Evolutionary conservation across 1,140 invertebrate species (phyloP), one percentile per base, ranked within the genome.

Genomic region (Procambarus virginalis): DNA sequence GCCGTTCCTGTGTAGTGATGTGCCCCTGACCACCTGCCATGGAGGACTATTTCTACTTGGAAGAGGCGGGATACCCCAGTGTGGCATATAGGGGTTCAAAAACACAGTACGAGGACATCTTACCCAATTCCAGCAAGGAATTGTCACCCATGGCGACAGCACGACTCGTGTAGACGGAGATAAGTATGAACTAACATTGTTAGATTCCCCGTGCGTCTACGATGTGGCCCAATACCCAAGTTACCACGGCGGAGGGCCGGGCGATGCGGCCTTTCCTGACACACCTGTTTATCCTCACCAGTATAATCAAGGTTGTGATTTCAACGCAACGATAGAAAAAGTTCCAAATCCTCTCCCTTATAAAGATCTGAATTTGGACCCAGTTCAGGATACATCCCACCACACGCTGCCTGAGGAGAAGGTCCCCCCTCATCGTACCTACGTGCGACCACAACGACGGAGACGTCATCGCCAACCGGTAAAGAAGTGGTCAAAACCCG

Each of bases 401-500:
- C 76, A 79, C 12, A 64, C 73, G 3, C 51, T 76, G 5, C 46
- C 83, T 5, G 83, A 90, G 48, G 84, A 86, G 22, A 90, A 90
- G 55, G 83, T 90, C 22, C 83, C 83, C 17, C 89, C 82, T 46
- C 89, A 90, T 77, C 70, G 89, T 34, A 86, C 89, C 22, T 90
- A 64, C 77, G 83, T 86, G 51, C 70, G 91, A 17, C 86, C 91
- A 6, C 86, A 89, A 34, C 81, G 86, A 46, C 68, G 91, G 14
- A 34, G 91, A 22, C 82, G 86, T 2, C 91, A 89, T 20, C 79
- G 80, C 22, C 81, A 82, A 17, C 80, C 14, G 86, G 85, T 5
- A 91, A 90, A 58, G 92, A 90, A 20, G 64, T 92, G 17, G 58
- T 92, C 46, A 88, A 77, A 34, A 94, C 95, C 68, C 93, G 96